Evolutionary conservation across 2,797 vertebrate genomes (phyloP), one percentile per base, ranked within the genome.

Genomic region (Psittacula derbiana): DNA sequence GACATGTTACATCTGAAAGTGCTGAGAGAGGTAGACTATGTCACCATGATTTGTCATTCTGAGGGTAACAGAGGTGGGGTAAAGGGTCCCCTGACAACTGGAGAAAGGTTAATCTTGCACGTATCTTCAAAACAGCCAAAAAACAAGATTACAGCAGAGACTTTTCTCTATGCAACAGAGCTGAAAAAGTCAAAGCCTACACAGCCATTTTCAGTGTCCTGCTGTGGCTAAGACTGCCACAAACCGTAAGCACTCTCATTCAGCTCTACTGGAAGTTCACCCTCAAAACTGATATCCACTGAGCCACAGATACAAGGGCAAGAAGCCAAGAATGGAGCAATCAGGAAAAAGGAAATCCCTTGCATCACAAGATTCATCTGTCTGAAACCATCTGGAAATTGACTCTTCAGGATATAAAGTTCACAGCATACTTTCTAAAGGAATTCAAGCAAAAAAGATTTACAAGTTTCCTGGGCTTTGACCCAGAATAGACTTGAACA

Each of bases 311-410:
- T 60, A 89, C 1, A 31, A 91, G 76, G 96, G 96, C 96, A 96
- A 92, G 71, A 91, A 94, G 97, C 95, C 97, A 97, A 91, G 61
- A 93, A 76, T n/a, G 44, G 91, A 94, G 86, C 74, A 88, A 88
- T 82, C 94, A 93, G 95, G 96, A 96, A 97, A 97, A 96, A 97
- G 97, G 97, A 97, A 97, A 97, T 97, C 97, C 96, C 86, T 96
- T 97, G 93, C 95, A 97, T 96, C 96, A 97, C 92, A 95, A 95
- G 81, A 93, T 86, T 69, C 91, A 94, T 96, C 95, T 97, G 91
- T 81, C 92, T 89, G 79, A 96, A 96, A 92, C 95, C 93, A 93
- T 97, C 92, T 95, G 96, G 96, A 97, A 96, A 96, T 53, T 92
- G 94, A 92, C 81, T 96, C 86, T 95, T 95, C 96, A 96, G 96